Percentiles rank a stretch among this genome's conserved stretches.
Conservation (phyloP, 1,140 invertebrate species). For the silkworm (Bombyx mori) region DNA sequence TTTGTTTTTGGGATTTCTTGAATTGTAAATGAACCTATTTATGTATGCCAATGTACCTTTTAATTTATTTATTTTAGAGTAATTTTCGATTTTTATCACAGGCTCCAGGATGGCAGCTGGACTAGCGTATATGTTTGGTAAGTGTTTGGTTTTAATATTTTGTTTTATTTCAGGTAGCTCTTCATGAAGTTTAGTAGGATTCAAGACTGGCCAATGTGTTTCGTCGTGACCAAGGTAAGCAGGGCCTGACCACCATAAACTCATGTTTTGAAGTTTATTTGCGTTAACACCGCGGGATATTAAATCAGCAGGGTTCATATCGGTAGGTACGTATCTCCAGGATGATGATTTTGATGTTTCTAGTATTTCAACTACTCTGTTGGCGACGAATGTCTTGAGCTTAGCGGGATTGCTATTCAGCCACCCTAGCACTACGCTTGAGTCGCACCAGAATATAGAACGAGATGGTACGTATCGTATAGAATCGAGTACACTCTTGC, state of each 20-base stretch:
- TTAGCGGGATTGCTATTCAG: conserved; percentile 23
- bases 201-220: background rate
- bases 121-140: background rate
- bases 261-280: conserved; percentile 10
- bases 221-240: background rate
- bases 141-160: too few relatives aligned
- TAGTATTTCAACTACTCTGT: conserved; percentile 42
- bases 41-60: conserved; percentile 3
- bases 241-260: conserved; percentile 15
- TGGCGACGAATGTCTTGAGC: conserved; percentile 47
- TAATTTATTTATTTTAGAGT: conserved; percentile 5
- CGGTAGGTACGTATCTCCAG: conserved; percentile 21
- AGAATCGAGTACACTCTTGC: conserved; percentile 1
- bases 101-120: background rate
- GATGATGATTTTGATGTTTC: conserved; percentile 12
- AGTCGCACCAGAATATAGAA: conserved; percentile 36
- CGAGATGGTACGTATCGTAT: conserved; percentile 2
- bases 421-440: conserved; percentile 46
- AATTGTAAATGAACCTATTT: conserved; percentile 8
- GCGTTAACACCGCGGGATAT: conserved; percentile 20
- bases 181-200: background rate
- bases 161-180: conserved; percentile 9
- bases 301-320: conserved; percentile 27
- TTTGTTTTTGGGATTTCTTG: conserved; percentile 1
- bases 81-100: conserved; percentile 7